Base-by-base conservation (phyloP, 2,113 vertebrate species). In the Ceyx cyanopectus region DNA sequence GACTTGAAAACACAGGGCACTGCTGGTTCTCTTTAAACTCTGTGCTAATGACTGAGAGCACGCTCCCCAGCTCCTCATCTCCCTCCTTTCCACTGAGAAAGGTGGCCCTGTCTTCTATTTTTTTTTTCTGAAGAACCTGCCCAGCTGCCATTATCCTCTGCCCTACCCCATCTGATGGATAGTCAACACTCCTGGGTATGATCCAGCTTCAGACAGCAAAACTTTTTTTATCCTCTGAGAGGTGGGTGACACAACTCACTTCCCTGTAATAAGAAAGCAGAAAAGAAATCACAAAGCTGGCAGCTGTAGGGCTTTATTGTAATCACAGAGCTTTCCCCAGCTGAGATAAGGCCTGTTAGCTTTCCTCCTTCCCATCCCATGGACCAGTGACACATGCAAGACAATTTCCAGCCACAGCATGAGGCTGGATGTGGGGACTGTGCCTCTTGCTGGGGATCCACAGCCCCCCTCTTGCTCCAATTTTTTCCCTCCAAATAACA, bases 241-340 rank as follows among this genome's bases (percentile, higher is more conserved):
- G 43, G 30, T 7, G 1, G 14, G 7, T 2, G 1, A 50, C 61
- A 69, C 5, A 50, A 50, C 24, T 81, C 13, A 0, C 14, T 73
- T 61, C 34, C 17, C 3, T 4, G 0, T 2, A 66, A 40, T 40
- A 92, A 58, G 46, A 62, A 89, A 93, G 53, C 18, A 86, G 37
- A 61, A 84, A 50, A 84, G 65, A 86, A 89, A 89, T 72, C 75
- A 69, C 30, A 78, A 54, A 80, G 30, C 78, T 91, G 66, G 21
- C 81, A 87, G 75, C 56, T 91, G 78, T 41, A 87, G 32, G 50
- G 30, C 56, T 87, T 87, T 73, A 85, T 66, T 46, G 63, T 85
- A 62, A 87, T 92, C 76, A 60, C 11, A 80, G 51, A 87, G 58
- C n/a, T 85, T 57, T 77, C 46, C 29, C 84, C 81, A 91, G 81